phyloP scores from a whole-genome alignment of 2,888 invertebrate genomes.

The Hirtodrosophila duncani region DNA sequence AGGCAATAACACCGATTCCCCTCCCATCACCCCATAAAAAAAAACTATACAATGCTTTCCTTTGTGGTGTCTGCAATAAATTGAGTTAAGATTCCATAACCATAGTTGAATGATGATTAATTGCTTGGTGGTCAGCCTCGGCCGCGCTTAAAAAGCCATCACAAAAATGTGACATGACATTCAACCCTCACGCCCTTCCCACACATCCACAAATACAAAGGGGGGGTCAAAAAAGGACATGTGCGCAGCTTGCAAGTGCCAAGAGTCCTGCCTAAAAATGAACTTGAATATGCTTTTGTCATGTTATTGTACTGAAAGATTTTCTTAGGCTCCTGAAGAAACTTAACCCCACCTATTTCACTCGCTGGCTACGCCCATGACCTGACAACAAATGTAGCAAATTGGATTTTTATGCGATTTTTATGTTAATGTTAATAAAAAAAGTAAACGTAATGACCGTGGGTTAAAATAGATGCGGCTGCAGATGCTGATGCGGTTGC shows the following conservation, averaged over 20 bases:
- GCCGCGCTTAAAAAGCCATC: conserved; percentile 57
- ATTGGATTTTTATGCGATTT: conserved; percentile 75
- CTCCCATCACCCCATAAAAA: too few species aligned
- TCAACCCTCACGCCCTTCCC: too few species aligned
- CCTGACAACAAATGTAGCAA: conserved; percentile 68
- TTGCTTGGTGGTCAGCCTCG: conserved; percentile 31
- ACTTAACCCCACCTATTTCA: too few species aligned
- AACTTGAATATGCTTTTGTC: too few species aligned
- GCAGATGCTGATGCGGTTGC: conserved; percentile 19
- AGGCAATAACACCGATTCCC: background rate
- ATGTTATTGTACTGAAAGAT: too few species aligned
- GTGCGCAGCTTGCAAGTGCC: background rate
- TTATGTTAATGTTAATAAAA: conserved; percentile 65
- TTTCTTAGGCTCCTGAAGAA: too few species aligned
- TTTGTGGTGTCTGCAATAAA: conserved; percentile 31
- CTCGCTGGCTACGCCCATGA: too few species aligned
- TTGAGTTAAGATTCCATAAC: conserved; percentile 24
- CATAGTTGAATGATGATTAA: conserved; percentile 39
- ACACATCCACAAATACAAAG: too few species aligned
- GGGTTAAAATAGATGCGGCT: too few species aligned
- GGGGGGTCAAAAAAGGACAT: background rate
- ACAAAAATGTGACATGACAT: conserved; percentile 53
- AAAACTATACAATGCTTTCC: background rate
- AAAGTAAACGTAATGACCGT: conserved; percentile 35
- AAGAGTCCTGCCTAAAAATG: background rate